Evolutionary conservation across 2,797 vertebrate genomes (phyloP).

Genomic region (Mycteria americana): DNA sequence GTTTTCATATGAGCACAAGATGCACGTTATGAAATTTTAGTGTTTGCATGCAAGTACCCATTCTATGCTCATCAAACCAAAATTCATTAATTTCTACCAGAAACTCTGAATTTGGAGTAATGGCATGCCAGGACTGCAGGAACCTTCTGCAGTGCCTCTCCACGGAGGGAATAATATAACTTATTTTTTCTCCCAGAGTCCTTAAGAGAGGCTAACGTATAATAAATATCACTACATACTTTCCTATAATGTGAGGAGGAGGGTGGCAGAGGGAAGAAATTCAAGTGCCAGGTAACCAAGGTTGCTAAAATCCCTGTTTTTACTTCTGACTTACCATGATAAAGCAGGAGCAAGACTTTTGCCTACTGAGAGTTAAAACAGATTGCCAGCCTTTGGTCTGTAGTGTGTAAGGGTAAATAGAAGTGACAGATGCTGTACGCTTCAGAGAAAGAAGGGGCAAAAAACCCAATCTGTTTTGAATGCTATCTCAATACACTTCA

Average conservation of each 20-base stretch:
- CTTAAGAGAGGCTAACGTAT: neutral
- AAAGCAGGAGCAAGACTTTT: neutral
- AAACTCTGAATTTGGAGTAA: conserved; percentile 12
- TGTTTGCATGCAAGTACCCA: neutral
- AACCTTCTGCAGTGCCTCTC: neutral
- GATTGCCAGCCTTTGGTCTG: neutral
- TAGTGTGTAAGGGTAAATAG: neutral
- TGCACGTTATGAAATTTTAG: neutral
- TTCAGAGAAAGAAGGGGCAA: neutral
- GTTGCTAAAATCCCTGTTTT: neutral
- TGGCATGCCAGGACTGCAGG: neutral
- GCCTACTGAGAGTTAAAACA: neutral
- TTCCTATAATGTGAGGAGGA: neutral
- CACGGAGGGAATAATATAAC: neutral
- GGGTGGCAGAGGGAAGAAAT: neutral
- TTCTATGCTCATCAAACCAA: neutral
- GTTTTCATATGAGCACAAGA: neutral
- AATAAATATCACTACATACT: neutral
- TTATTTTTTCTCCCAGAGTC: neutral
- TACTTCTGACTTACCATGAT: neutral
- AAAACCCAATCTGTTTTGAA: neutral
- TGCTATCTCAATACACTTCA: neutral
- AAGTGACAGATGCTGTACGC: neutral
- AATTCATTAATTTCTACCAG: neutral
- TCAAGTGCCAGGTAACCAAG: neutral